Evolutionary conservation across 2,888 invertebrate genomes (phyloP).

Genomic region (Chromoteleia sp.): DNA sequence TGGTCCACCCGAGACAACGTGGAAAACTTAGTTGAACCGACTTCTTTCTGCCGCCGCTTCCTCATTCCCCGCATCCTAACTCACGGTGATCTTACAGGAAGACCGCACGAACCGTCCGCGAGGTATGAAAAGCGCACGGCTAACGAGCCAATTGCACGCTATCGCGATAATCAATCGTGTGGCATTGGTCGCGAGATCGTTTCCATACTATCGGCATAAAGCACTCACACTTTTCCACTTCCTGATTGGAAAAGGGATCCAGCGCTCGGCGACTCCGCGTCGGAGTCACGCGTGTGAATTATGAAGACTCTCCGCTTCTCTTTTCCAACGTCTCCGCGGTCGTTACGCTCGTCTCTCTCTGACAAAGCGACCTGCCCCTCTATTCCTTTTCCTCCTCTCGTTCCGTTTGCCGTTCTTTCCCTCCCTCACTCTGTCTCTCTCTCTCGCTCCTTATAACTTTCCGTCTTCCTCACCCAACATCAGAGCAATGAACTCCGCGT

Average conservation of each 20-base stretch:
- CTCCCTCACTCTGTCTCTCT: conserved; percentile 26
- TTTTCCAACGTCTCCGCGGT: conserved; percentile 33
- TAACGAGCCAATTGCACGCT: conserved; percentile 66
- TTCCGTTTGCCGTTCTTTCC: conserved; percentile 46
- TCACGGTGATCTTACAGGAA: conserved; percentile 21
- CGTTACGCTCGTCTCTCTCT: conserved; percentile 59
- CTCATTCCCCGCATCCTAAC: conserved; percentile 45
- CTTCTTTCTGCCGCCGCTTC: conserved; percentile 41
- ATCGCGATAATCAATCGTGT: conserved; percentile 63
- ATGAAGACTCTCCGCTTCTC: conserved; percentile 74
- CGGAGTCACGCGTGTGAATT: conserved; percentile 76
- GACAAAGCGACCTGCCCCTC: conserved; percentile 20
- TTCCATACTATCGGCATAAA: conserved; percentile 62
- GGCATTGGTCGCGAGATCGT: conserved; percentile 53
- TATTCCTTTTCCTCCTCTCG: conserved; percentile 19
- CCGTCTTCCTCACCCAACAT: conserved; percentile 72
- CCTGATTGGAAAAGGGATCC: conserved; percentile 61
- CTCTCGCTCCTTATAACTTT: conserved; percentile 58
- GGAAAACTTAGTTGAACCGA: conserved; percentile 38
- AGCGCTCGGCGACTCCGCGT: conserved; percentile 46
- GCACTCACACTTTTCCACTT: conserved; percentile 62
- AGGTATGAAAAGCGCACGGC: conserved; percentile 47
- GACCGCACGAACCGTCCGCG: conserved; percentile 36
- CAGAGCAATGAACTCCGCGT: conserved; percentile 83
- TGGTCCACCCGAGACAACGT: conserved; percentile 10